A percentile compares a stretch with the other conserved stretches of the same genome.
phyloP scores from a whole-genome alignment of 1,140 invertebrate genomes.

The Pseudoatta argentina region DNA sequence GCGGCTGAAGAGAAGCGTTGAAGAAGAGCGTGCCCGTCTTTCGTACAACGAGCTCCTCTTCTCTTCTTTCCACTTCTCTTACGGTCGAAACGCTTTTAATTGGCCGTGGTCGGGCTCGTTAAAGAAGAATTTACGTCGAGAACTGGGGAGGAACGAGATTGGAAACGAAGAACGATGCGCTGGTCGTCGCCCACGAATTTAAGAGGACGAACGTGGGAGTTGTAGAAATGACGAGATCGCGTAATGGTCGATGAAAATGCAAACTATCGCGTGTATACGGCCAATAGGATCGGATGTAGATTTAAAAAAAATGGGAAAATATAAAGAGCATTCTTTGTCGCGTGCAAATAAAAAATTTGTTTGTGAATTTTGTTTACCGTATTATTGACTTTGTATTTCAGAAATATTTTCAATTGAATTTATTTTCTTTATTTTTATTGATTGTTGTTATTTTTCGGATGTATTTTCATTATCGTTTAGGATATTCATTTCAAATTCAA shows the following conservation, averaged over 20 bases:
- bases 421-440: not conserved
- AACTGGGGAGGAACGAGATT: slow-evolving; percentile 36
- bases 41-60: slow-evolving; percentile 11
- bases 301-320: not conserved
- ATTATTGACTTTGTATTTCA: slow-evolving; percentile 1
- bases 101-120: slow-evolving; percentile 62
- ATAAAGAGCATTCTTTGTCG: not conserved
- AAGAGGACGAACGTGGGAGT: slow-evolving; percentile 8
- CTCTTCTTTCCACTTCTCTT: slow-evolving; percentile 23
- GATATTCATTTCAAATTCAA: slow-evolving; percentile 38
- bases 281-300: not conserved
- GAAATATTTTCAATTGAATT: not conserved
- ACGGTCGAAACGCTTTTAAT: slow-evolving; percentile 65
- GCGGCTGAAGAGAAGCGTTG: slow-evolving; percentile 24
- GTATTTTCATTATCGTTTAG: not conserved
- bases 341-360: not conserved
- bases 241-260: slow-evolving; percentile 9
- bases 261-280: not conserved
- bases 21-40: slow-evolving; percentile 43
- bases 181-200: slow-evolving; percentile 29
- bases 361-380: not conserved
- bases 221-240: not conserved
- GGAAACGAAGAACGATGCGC: slow-evolving; percentile 55
- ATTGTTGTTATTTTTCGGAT: not conserved
- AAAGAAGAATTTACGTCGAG: slow-evolving; percentile 61